A percentile compares a stretch with the other conserved stretches of the same genome.
These are phyloP conservation scores for Nemopilema nomurai DNA, from an alignment of 30 jellyfish, hydroid and myxozoan genomes.

Conservation along the genomic window DNA sequence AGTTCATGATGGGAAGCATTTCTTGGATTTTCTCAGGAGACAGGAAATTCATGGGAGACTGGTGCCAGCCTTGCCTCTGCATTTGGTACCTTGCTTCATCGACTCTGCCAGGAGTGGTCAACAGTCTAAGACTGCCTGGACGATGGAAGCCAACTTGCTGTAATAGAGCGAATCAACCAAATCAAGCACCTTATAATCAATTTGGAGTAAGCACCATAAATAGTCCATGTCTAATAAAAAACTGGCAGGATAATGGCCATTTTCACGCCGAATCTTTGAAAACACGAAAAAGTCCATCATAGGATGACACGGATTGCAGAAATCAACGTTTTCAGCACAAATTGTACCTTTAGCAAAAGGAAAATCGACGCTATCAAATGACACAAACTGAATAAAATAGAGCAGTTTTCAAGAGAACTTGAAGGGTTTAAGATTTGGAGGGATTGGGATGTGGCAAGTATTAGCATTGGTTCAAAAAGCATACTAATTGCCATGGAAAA, in stretches of 20 bases:
- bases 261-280: no score
- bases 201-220: not conserved
- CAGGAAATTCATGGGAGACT: slow-evolving; percentile 74
- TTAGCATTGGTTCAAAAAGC: no score
- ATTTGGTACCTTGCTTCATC: slow-evolving; percentile 82
- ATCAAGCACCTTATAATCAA: not conserved
- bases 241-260: no score
- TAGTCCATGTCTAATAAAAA: no score
- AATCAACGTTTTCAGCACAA: no score
- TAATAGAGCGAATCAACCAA: not conserved
- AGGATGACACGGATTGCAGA: not conserved
- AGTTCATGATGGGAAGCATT: slow-evolving; percentile 73
- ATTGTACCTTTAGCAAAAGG: no score
- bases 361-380: no score
- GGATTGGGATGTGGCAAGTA: no score
- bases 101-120: slow-evolving; percentile 79
- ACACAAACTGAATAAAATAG: no score
- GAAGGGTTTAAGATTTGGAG: no score
- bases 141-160: slow-evolving; percentile 93
- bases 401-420: no score
- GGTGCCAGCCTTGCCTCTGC: slow-evolving; percentile 85
- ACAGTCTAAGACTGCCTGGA: slow-evolving; percentile 90
- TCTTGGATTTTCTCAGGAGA: slow-evolving; percentile 84
- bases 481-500: no score
- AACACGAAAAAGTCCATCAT: not conserved